Conservation (phyloP, 2,888 invertebrate species). For the Cryptocephalus moraei region DNA sequence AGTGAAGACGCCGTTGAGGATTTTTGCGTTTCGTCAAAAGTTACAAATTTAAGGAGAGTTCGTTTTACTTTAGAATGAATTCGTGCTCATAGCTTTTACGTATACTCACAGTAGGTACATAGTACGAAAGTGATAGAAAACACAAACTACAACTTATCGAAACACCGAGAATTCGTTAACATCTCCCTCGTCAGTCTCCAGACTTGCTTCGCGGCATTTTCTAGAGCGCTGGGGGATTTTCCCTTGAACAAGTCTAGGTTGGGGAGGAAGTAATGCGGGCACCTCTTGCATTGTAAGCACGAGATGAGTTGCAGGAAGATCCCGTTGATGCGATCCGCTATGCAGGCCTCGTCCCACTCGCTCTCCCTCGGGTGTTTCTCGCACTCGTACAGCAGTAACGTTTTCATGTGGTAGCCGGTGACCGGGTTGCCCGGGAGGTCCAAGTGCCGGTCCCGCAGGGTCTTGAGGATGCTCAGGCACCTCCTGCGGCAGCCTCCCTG, state of each 20-base stretch:
- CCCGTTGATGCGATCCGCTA: slow-evolving; percentile 72
- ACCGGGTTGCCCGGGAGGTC: slow-evolving; percentile 68
- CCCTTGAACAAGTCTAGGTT: slow-evolving; percentile 73
- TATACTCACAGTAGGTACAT: not conserved
- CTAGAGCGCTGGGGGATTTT: slow-evolving; percentile 62
- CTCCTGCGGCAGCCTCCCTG: slow-evolving; percentile 54
- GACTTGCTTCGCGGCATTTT: slow-evolving; percentile 69
- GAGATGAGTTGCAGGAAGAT: slow-evolving; percentile 75
- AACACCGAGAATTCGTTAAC: slow-evolving; percentile 65
- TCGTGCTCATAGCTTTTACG: not conserved
- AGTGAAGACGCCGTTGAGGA: too few relatives aligned
- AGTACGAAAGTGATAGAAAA: not conserved
- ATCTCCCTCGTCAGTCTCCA: slow-evolving; percentile 72
- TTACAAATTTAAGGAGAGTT: too few relatives aligned
- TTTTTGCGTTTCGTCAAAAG: too few relatives aligned
- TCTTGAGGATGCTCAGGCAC: slow-evolving; percentile 67
- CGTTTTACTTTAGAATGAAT: too few relatives aligned
- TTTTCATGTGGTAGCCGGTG: slow-evolving; percentile 65
- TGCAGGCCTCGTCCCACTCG: slow-evolving; percentile 71
- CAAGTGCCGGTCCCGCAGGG: slow-evolving; percentile 66
- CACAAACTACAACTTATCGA: slow-evolving; percentile 57
- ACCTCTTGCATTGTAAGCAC: slow-evolving; percentile 71
- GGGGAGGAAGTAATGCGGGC: slow-evolving; percentile 78
- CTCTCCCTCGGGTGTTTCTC: slow-evolving; percentile 73
- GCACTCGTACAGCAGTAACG: slow-evolving; percentile 71